Percentiles rank a stretch among this genome's conserved stretches.
These are phyloP conservation scores for Chrysomallon squamiferum DNA, from an alignment of 1,140 invertebrate species.

Conservation along the genomic window DNA sequence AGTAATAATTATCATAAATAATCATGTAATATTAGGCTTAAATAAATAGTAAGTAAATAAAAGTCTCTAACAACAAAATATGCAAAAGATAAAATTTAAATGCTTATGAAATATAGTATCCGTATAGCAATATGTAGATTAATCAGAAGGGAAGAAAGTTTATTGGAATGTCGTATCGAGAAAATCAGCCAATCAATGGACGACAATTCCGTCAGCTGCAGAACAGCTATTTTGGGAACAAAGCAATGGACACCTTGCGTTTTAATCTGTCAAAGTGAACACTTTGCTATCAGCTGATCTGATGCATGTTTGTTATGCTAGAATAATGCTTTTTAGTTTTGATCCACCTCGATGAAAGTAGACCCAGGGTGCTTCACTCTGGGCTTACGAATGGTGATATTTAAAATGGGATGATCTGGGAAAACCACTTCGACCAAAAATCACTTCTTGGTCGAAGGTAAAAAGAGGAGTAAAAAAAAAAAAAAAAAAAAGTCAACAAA, in stretches of 20 bases:
- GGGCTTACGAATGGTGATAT: neutral
- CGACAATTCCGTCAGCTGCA: neutral
- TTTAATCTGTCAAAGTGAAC: conserved; percentile 2
- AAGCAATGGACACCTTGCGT: conserved; percentile 8
- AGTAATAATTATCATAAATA: too few species aligned
- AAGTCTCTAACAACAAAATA: too few species aligned
- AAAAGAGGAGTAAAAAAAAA: neutral
- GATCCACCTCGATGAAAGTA: too few species aligned
- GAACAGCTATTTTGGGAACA: conserved; percentile 1
- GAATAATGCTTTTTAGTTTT: too few species aligned
- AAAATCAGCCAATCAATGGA: neutral
- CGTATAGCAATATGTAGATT: too few species aligned
- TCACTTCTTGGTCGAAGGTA: neutral
- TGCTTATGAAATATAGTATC: too few species aligned
- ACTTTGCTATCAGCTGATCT: neutral
- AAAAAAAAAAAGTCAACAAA: neutral
- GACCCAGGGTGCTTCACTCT: neutral
- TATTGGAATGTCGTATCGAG: too few species aligned
- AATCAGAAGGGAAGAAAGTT: too few species aligned
- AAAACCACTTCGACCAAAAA: neutral
- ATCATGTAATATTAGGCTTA: too few species aligned
- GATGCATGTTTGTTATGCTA: too few species aligned
- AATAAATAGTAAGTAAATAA: too few species aligned
- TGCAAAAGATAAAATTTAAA: too few species aligned
- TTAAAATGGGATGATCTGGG: neutral